Evolutionary conservation across 1,140 invertebrate genomes (phyloP).

Genomic region (Zophobas atratus): DNA sequence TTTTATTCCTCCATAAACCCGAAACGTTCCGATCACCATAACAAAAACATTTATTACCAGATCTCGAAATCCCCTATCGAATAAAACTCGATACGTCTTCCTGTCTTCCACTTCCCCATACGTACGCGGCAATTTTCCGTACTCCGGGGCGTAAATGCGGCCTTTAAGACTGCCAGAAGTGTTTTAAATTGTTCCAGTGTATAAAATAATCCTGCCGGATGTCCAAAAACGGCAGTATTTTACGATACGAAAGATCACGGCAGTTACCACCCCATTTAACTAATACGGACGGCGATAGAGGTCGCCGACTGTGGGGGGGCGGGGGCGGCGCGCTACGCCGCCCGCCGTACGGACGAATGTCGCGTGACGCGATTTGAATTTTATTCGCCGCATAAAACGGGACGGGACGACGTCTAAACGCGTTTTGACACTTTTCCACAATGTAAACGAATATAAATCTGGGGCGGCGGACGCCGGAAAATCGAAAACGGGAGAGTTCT

Average conservation of each 20-base stretch:
- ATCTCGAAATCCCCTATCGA: constrained; percentile 19
- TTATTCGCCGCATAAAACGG: constrained; percentile 42
- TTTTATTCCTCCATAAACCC: constrained; percentile 21
- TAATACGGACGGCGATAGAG: constrained; percentile 52
- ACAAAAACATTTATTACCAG: constrained; percentile 19
- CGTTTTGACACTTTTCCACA: constrained; percentile 53
- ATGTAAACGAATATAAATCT: constrained; percentile 43
- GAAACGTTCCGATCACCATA: constrained; percentile 16
- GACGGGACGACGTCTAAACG: constrained; percentile 43
- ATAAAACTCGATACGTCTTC: constrained; percentile 20
- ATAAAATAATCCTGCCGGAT: constrained; percentile 56
- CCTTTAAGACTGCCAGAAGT: constrained; percentile 50
- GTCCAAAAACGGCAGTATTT: constrained; percentile 54
- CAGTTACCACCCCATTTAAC: constrained; percentile 58
- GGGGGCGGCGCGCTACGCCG: neutral
- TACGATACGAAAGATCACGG: constrained; percentile 52
- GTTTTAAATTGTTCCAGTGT: constrained; percentile 56
- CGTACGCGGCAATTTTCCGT: constrained; percentile 44
- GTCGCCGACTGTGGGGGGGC: constrained; percentile 18
- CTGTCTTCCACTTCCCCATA: neutral
- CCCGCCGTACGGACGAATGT: constrained; percentile 29
- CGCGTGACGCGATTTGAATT: constrained; percentile 35
- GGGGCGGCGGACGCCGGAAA: constrained; percentile 24
- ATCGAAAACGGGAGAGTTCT: constrained; percentile 15
- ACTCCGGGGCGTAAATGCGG: constrained; percentile 48